These are phyloP conservation scores for Otus sunia DNA, from an alignment of 2,113 vertebrate species.

Conservation along the genomic window DNA sequence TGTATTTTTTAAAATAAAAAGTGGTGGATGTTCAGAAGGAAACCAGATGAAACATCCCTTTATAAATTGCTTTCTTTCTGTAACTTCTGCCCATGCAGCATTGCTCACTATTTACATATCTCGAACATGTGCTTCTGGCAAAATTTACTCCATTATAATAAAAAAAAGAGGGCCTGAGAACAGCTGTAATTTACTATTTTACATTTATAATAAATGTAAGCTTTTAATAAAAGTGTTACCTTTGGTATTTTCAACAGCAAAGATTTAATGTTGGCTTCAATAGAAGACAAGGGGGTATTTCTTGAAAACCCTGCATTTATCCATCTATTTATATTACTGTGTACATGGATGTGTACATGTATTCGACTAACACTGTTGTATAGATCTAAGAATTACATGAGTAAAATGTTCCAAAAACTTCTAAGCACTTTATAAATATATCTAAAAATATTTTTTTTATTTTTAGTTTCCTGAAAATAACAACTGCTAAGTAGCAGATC, in stretches of 20 bases:
- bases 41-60: background rate
- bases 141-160: background rate
- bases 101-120: background rate
- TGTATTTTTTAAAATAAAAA: background rate
- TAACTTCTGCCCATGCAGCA: background rate
- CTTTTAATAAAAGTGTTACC: background rate
- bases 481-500: background rate
- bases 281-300: background rate
- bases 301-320: background rate
- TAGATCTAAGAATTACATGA: background rate
- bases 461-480: background rate
- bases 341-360: background rate
- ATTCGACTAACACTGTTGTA: background rate
- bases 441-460: background rate
- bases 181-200: background rate
- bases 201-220: background rate
- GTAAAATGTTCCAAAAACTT: background rate
- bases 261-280: background rate
- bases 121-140: background rate
- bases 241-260: background rate
- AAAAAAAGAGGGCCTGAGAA: background rate
- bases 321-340: background rate
- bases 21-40: background rate
- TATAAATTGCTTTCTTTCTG: background rate
- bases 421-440: background rate